phyloP scores from a whole-genome alignment of 2,888 invertebrate genomes.

The Mayetiola destructor region DNA sequence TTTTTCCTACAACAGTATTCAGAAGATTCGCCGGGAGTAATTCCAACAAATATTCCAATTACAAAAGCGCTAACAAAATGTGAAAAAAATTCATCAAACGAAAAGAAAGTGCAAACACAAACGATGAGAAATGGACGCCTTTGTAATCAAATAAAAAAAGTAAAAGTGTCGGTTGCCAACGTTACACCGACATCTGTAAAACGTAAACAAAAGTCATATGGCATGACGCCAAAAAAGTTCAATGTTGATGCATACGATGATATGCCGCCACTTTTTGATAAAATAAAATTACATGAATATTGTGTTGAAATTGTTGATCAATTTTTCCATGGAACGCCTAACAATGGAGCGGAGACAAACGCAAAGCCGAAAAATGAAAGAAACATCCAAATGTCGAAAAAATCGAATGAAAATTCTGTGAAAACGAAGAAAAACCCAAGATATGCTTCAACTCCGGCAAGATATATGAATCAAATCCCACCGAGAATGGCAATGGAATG shows the following conservation, averaged over 20 bases:
- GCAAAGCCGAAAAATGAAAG: not conserved
- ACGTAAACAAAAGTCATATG: conserved; percentile 7
- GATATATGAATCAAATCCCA: not conserved
- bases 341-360: not conserved
- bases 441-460: not conserved
- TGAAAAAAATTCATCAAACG: not conserved
- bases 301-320: conserved; percentile 1
- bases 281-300: conserved; percentile 4
- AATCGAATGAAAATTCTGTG: not conserved
- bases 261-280: not conserved
- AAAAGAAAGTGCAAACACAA: not conserved
- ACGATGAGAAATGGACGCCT: not conserved
- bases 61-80: not conserved
- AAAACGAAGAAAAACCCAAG: not conserved
- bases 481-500: not conserved
- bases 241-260: not conserved
- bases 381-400: not conserved
- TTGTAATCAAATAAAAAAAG: not conserved
- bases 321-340: not conserved
- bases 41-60: not conserved
- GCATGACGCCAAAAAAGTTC: not conserved
- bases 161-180: not conserved
- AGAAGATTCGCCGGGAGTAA: not conserved
- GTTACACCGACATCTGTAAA: not conserved
- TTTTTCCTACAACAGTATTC: conserved; percentile 5